These are phyloP conservation scores for Cebus imitator DNA, from an alignment of 2,113 vertebrate species.

Conservation along the genomic window DNA sequence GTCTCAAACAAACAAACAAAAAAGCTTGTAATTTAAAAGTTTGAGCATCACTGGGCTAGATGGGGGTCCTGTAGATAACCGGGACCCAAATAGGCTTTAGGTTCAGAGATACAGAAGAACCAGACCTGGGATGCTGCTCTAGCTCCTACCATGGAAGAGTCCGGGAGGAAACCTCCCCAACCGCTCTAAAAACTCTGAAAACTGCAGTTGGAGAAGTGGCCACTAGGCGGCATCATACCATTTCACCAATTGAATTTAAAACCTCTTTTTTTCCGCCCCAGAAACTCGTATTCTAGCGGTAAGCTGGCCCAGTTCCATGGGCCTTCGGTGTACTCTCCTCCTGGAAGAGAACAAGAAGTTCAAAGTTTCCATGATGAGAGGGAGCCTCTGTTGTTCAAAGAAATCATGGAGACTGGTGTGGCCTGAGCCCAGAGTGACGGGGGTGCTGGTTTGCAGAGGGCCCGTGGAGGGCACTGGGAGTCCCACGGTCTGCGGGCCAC, in stretches of 20 bases:
- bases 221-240: conserved; percentile 29
- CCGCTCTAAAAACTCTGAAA: not conserved
- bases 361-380: not conserved
- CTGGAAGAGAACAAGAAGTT: not conserved
- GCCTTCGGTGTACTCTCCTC: not conserved
- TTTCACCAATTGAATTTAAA: not conserved
- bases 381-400: not conserved
- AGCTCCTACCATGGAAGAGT: fast-evolving
- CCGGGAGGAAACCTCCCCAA: not conserved
- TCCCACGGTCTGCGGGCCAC: not conserved
- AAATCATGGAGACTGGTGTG: not conserved
- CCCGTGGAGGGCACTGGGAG: not conserved
- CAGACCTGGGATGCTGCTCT: too few species aligned
- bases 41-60: not conserved
- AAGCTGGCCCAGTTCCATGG: not conserved
- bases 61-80: not conserved
- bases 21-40: not conserved
- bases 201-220: not conserved
- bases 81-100: not conserved
- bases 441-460: not conserved
- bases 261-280: not conserved
- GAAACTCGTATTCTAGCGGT: not conserved
- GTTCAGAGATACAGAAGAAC: not conserved
- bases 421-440: not conserved
- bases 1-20: not conserved